Evolutionary conservation across 1,140 invertebrate genomes (phyloP), one percentile per base, ranked within the genome.

Genomic region (Papilio polyxenes): DNA sequence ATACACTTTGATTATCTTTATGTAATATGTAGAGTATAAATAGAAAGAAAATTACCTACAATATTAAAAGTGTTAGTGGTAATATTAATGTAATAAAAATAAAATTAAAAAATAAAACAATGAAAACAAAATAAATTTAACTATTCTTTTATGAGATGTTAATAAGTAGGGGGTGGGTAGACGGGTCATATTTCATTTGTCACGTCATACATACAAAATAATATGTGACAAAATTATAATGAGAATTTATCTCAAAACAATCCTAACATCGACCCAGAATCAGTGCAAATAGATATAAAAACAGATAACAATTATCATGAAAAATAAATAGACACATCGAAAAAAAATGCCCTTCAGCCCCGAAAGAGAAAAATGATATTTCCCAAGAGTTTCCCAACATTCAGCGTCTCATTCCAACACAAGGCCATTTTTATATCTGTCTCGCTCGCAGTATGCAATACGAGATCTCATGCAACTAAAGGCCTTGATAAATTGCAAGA

Each of bases 401-500:
- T 84, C 84, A 78, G 80, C 83, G 87, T 93, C 92, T 90, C 91
- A 87, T 81, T 92, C 89, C 83, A 82, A 91, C 92, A 82, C 90
- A 92, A 91, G 91, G 90, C 90, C 90, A 87, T 79, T 79, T 85
- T 78, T 90, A 85, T 84, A 79, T 85, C 88, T 84, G 80, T 90
- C 93, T 87, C 88, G 82, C 88, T 94, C 92, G 83, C 91, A 89
- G 87, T 91, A 90, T 93, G 93, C 92, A 93, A 92, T 87, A 89
- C 86, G 85, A 89, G 88, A 94, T 93, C 91, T 93, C 93, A 92
- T 94, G 92, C 93, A 93, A 92, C 89, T 89, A 87, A 72, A 89
- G 91, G 93, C 93, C 93, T 94, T 94, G 93, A 90, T 93, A 90
- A 89, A 91, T 89, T 92, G 92, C 92, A 91, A 91, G 91, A 93